Evolutionary conservation across 2,888 invertebrate genomes (phyloP).

Genomic region (Troides helena): DNA sequence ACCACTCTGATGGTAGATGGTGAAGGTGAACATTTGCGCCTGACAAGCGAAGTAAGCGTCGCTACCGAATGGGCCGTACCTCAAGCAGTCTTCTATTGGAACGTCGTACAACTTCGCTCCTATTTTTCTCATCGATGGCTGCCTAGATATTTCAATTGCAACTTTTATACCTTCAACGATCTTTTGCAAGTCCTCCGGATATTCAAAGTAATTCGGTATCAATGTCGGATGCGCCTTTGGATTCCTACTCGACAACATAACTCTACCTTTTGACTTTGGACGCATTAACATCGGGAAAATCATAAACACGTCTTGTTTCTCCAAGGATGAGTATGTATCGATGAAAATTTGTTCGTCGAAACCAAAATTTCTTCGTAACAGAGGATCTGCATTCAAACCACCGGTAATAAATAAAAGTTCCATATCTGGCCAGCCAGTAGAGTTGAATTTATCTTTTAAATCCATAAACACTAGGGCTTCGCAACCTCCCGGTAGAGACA

Average conservation of each 20-base stretch:
- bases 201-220: conserved; percentile 88
- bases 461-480: conserved; percentile 84
- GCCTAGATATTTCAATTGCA: conserved; percentile 78
- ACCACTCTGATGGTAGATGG: conserved; percentile 84
- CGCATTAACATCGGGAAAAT: conserved; percentile 86
- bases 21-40: conserved; percentile 83
- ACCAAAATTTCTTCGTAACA: conserved; percentile 75
- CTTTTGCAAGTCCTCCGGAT: conserved; percentile 81
- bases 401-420: conserved; percentile 82
- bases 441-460: conserved; percentile 77
- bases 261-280: conserved; percentile 85
- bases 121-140: conserved; percentile 79
- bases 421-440: conserved; percentile 82
- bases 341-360: conserved; percentile 70
- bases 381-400: conserved; percentile 72
- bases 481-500: conserved; percentile 83
- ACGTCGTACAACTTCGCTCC: conserved; percentile 81
- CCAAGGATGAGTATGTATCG: conserved; percentile 63
- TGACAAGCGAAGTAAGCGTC: conserved; percentile 86
- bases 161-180: conserved; percentile 83
- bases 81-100: conserved; percentile 81
- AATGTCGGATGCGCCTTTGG: conserved; percentile 87
- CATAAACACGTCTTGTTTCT: conserved; percentile 68
- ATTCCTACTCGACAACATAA: conserved; percentile 84
- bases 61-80: conserved; percentile 78